Conservation (phyloP, 2,113 vertebrate genomes). For the Ceratotherium simum region DNA sequence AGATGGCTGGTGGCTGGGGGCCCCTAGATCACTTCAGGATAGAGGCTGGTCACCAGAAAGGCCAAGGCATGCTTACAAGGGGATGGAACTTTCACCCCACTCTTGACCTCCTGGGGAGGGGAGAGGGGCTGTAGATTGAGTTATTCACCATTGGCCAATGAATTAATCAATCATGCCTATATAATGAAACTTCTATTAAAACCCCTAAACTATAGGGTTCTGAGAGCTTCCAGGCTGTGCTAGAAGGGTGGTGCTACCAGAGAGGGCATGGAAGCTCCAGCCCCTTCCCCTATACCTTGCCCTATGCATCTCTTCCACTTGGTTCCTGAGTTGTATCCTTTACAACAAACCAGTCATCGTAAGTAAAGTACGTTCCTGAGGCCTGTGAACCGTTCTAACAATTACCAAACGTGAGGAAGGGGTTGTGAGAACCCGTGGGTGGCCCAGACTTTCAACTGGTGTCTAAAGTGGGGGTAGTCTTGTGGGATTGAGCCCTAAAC, state of each 20-base stretch:
- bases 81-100: not conserved
- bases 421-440: not conserved
- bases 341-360: not conserved
- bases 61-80: not conserved
- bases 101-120: not conserved
- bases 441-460: not conserved
- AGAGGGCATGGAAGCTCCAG: not conserved
- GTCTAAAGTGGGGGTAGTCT: not conserved
- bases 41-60: not conserved
- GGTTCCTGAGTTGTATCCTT: too few species aligned
- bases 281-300: not conserved
- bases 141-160: not conserved
- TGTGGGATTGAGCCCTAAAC: not conserved
- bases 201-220: not conserved
- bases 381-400: not conserved
- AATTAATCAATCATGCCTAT: not conserved
- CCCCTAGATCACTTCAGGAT: not conserved
- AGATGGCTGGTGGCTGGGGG: not conserved
- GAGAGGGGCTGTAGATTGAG: not conserved
- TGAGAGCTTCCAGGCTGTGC: not conserved
- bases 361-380: not conserved
- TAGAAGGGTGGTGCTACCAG: not conserved
- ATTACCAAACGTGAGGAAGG: not conserved
- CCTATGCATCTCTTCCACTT: not conserved
- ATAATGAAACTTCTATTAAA: not conserved